Evolutionary conservation across 2,888 invertebrate genomes (phyloP).

Genomic region (Lithophane ornitopus): DNA sequence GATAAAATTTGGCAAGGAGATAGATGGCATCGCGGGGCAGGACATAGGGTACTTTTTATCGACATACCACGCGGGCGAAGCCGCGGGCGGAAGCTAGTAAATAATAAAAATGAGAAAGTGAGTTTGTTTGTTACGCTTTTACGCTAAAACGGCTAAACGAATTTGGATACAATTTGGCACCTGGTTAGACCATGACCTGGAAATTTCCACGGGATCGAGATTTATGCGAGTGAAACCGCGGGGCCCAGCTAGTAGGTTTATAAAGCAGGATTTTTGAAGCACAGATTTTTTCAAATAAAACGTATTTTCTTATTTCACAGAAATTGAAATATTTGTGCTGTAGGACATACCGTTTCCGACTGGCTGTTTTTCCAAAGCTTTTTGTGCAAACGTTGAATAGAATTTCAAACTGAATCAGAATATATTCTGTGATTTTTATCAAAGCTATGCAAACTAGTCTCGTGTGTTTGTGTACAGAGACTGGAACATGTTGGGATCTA

Average conservation of each 20-base stretch:
- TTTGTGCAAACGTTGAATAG: constrained; percentile 43
- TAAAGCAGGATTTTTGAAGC: not conserved
- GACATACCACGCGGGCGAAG: too few species aligned
- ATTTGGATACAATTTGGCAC: too few species aligned
- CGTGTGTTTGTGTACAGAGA: constrained; percentile 24
- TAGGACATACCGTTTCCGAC: constrained; percentile 18
- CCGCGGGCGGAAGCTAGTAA: too few species aligned
- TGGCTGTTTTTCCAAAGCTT: constrained; percentile 42
- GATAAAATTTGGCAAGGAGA: too few species aligned
- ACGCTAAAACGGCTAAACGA: too few species aligned
- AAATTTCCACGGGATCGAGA: too few species aligned
- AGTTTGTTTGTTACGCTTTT: too few species aligned
- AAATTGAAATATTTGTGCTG: constrained; percentile 23
- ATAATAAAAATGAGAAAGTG: too few species aligned
- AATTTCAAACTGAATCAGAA: constrained; percentile 55
- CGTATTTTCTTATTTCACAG: constrained; percentile 14
- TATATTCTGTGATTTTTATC: constrained; percentile 57
- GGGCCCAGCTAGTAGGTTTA: not conserved
- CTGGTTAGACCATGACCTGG: too few species aligned
- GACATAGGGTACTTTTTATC: too few species aligned
- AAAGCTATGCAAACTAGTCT: constrained; percentile 39
- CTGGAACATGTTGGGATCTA: constrained; percentile 12
- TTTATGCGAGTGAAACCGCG: too few species aligned
- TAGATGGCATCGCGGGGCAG: too few species aligned
- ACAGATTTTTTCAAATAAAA: constrained; percentile 13